Evolutionary conservation across 1,140 invertebrate genomes (phyloP).

Genomic region (Temnothorax nylanderi): DNA sequence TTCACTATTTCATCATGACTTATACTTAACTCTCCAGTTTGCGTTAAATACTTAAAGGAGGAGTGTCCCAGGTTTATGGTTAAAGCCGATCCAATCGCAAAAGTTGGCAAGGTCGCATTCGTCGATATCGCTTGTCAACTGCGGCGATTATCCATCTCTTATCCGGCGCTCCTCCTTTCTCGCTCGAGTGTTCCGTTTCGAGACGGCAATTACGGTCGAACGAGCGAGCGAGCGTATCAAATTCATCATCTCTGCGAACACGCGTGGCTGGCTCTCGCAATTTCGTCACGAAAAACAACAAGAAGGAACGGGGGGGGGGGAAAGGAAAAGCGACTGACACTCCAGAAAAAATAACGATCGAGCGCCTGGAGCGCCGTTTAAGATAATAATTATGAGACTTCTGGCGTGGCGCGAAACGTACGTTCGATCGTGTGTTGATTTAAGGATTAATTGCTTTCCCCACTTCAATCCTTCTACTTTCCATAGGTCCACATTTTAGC

Average conservation of each 20-base stretch:
- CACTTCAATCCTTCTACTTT: constrained; percentile 9
- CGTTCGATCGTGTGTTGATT: constrained; percentile 35
- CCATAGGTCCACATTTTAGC: constrained; percentile 2
- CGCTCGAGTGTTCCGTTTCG: constrained; percentile 41
- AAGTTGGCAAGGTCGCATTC: constrained; percentile 41
- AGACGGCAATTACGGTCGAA: constrained; percentile 47
- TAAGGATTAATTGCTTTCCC: constrained; percentile 47
- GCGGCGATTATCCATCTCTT: constrained; percentile 51
- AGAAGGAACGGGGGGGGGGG: neutral
- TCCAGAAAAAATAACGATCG: constrained; percentile 26
- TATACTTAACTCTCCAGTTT: neutral
- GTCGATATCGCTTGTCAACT: constrained; percentile 57
- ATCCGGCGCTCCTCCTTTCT: constrained; percentile 51
- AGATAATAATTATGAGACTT: constrained; percentile 44
- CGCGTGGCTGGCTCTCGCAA: constrained; percentile 54
- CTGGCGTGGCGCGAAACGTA: constrained; percentile 20
- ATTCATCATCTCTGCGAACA: constrained; percentile 63
- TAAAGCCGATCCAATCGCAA: constrained; percentile 30
- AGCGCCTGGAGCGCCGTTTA: constrained; percentile 44
- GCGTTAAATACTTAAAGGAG: constrained; percentile 32
- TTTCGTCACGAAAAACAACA: constrained; percentile 45
- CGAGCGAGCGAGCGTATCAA: constrained; percentile 57
- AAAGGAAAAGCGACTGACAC: constrained; percentile 34
- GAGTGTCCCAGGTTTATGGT: neutral
- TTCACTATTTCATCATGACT: constrained; percentile 32